A percentile compares a stretch with the other conserved stretches of the same genome.
These are phyloP conservation scores for Mesembrinibis cayennensis DNA, from an alignment of 2,113 vertebrate genomes.

Conservation along the genomic window DNA sequence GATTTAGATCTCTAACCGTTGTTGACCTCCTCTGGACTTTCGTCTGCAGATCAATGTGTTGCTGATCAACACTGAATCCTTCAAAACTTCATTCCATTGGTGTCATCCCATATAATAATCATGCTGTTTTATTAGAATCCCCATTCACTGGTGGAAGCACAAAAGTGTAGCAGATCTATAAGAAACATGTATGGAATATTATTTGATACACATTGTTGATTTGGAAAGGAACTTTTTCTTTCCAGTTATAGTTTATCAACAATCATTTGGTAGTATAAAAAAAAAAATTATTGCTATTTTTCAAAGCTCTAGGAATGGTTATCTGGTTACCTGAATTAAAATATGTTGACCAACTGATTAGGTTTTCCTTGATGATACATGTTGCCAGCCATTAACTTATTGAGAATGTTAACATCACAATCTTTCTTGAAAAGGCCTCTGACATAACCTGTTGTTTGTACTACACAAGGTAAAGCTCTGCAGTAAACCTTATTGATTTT, in stretches of 20 bases:
- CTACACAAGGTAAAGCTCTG: neutral
- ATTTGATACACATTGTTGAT: neutral
- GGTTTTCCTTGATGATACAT: neutral
- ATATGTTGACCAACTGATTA: neutral
- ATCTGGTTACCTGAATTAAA: neutral
- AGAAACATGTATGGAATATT: neutral
- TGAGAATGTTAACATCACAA: neutral
- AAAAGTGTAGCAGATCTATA: neutral
- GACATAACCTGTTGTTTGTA: neutral
- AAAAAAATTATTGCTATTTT: neutral
- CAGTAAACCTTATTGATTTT: neutral
- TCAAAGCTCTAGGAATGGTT: neutral
- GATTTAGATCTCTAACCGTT: neutral
- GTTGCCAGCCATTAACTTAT: neutral
- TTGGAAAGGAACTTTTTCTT: neutral
- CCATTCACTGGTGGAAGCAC: accelerated
- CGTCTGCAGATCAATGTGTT: neutral
- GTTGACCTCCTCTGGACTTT: neutral
- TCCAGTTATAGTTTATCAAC: neutral
- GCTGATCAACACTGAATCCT: neutral
- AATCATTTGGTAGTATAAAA: neutral
- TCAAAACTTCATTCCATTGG: neutral
- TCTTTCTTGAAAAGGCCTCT: neutral
- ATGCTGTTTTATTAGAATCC: neutral
- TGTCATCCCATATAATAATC: neutral